Evolutionary conservation across 2,888 invertebrate genomes (phyloP), one percentile per base, ranked within the genome.

Genomic region (Tryphoninae sp.): DNA sequence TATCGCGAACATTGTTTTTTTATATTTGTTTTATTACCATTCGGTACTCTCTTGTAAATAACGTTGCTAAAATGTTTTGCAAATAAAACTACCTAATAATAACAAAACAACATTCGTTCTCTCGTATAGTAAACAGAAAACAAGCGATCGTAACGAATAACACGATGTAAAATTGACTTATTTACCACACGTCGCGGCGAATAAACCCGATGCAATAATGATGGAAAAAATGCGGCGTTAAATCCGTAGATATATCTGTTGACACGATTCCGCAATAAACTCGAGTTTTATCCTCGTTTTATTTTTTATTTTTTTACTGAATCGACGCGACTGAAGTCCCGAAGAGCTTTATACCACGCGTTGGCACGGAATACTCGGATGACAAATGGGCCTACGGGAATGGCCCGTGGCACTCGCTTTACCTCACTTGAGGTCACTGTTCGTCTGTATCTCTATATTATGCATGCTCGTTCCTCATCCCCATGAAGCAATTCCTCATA

Each of bases 351-450:
- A 58, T 77, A 26, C n/a, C n/a, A n/a, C 65, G 49, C 49, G 49
- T 67, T 68, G 49, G 26, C 55, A 68, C 42, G 59, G 53, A 77
- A 68, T 68, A 58, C 45, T 23, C 45, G 33, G 68, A 81, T 73
- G 62, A 77, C 68, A 73, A 77, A 81, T 77, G 77, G 77, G 23
- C 62, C 80, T 72, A 68, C 67, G 65, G 49, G 59, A 67, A 72
- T 59, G 67, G 71, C 65, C 51, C 69, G 61, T 67, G 40, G 67
- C 72, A 76, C 67, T 72, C 72, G 42, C 67, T 80, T 55, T 61
- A 8, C 45, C 16, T 19, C 51, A 72, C 40, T 40, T 13, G 61
- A 33, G 58, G 62, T 61, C 8, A 19, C 19, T 16, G 19, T 45
- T 8, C 53, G 16, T 16, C 19, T 19, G 8, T 55, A 55, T 19